Base-by-base conservation (phyloP, 2,888 invertebrate species). In the Eretmocerus hayati region DNA sequence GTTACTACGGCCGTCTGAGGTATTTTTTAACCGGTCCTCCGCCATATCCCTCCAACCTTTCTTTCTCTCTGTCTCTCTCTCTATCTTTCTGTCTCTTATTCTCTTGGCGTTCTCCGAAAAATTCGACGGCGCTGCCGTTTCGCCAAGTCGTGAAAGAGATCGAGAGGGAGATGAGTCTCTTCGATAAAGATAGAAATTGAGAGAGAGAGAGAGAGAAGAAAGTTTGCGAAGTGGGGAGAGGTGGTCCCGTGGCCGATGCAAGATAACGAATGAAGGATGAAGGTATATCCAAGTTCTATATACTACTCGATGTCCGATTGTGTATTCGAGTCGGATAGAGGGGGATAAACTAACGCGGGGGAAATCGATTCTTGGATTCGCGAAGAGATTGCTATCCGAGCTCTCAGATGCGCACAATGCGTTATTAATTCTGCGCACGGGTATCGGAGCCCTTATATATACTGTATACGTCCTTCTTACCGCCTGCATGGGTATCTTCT, bases 181-280 rank as follows among this genome's bases (percentile, higher is more conserved):
- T n/a, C n/a, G n/a, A n/a, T n/a, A n/a, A n/a, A n/a, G n/a, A 11
- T 11, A 46, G 44, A 46, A 46, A 48, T 42, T 41, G 42, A 46
- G 46, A 46, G 42, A 46, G 30, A 46, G 30, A 46, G 32, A 42
- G 44, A 31, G 44, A 37, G 40, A 32, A 26, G 21, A 20, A 41
- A 45, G 33, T 22, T 30, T 31, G 13, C 5, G 32, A n/a, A n/a
- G n/a, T n/a, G n/a, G n/a, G n/a, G n/a, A n/a, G n/a, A n/a, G n/a
- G n/a, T 21, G 21, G 16, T 19, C 8, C 8, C 16, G 26, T 11
- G 11, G 26, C 26, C 26, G 26, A 26, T 53, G 19, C 40, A 32
- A 46, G 53, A 53, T 53, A 53, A 53, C 36, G 53, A 53, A 53
- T 53, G 53, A 53, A 50, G 47, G 53, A 53, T 50, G 53, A 48